These are phyloP conservation scores for Tichodroma muraria DNA, from an alignment of 2,113 vertebrate species.

Conservation along the genomic window DNA sequence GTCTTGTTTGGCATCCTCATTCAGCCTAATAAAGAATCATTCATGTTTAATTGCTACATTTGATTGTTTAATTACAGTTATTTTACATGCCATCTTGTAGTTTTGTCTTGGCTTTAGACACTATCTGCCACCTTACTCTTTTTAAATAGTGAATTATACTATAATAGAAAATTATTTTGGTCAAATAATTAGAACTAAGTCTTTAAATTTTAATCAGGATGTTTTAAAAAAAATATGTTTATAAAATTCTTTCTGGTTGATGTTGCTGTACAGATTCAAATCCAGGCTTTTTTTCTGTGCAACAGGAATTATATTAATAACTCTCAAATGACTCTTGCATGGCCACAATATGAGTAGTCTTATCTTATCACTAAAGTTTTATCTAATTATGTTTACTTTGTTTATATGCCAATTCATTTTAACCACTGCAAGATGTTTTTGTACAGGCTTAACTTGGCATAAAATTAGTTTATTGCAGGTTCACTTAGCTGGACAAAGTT, in stretches of 20 bases:
- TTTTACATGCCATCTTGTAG: slow-evolving; percentile 45
- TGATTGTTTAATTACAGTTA: slow-evolving; percentile 62
- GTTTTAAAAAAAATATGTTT: neutral
- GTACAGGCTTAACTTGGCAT: slow-evolving; percentile 32
- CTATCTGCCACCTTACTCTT: slow-evolving; percentile 22
- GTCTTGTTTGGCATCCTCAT: slow-evolving; percentile 44
- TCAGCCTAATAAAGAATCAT: slow-evolving; percentile 57
- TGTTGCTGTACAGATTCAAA: neutral
- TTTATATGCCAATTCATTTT: slow-evolving; percentile 32
- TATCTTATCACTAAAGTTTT: neutral
- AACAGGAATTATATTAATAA: neutral
- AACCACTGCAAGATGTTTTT: neutral
- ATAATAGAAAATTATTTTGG: neutral
- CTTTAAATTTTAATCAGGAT: neutral
- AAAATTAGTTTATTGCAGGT: slow-evolving; percentile 44
- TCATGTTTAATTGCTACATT: slow-evolving; percentile 57
- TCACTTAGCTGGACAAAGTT: slow-evolving; percentile 7
- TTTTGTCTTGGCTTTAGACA: slow-evolving; percentile 28
- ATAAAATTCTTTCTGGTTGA: neutral
- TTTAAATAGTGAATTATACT: neutral
- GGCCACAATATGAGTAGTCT: neutral
- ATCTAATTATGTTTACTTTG: slow-evolving; percentile 14
- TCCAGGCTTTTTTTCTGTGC: neutral
- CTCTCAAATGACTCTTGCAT: neutral
- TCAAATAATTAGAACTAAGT: neutral